Conservation (phyloP, 2,113 vertebrate species). For the Trematocara zebra region DNA sequence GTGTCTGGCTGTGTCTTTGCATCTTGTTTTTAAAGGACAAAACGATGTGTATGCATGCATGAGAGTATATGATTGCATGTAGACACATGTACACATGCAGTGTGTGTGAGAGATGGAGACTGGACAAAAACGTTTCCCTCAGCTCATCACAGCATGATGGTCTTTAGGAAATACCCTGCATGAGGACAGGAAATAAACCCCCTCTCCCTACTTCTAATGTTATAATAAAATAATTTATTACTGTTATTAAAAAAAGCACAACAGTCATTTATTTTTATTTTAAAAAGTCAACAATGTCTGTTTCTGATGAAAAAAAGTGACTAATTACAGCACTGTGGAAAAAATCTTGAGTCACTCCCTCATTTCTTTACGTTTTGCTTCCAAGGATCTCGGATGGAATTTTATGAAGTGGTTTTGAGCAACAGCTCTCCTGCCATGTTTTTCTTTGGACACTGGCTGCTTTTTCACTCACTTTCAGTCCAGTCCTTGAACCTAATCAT, state of each 20-base stretch:
- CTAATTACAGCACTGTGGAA: background rate
- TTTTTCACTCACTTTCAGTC: background rate
- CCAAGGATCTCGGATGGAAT: background rate
- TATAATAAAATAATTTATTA: background rate
- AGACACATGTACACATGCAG: background rate
- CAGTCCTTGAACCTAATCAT: background rate
- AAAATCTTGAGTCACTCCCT: background rate
- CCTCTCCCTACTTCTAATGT: background rate
- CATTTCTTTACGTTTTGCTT: background rate
- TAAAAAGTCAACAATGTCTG: background rate
- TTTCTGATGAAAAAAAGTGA: background rate
- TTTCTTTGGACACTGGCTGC: background rate
- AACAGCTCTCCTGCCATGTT: background rate
- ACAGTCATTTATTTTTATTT: background rate
- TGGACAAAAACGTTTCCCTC: background rate
- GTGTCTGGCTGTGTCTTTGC: background rate
- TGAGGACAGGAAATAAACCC: background rate
- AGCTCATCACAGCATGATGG: background rate
- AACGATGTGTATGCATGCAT: background rate
- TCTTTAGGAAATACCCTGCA: background rate
- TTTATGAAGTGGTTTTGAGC: background rate
- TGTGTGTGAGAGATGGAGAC: background rate
- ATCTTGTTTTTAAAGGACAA: background rate
- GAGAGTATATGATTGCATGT: background rate
- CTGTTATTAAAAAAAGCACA: background rate